phyloP scores from a whole-genome alignment of 1,140 invertebrate genomes.

The Diorhabda elongata region DNA sequence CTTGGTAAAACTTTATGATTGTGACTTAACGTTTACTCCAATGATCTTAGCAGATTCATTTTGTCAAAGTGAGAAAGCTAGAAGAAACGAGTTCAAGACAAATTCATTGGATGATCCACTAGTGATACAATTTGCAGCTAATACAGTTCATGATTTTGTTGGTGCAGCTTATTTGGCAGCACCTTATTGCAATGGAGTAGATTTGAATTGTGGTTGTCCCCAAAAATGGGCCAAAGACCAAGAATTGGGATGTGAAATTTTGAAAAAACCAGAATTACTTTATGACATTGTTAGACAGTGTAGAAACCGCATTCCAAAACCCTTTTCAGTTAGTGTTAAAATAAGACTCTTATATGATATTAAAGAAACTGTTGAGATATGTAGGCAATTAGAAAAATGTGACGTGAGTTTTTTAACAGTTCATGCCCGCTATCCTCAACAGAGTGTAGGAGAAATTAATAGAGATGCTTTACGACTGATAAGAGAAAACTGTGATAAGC shows the following conservation, averaged over 20 bases:
- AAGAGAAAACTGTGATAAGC: conserved; percentile 67
- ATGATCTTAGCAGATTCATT: conserved; percentile 97
- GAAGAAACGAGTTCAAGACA: conserved; percentile 85
- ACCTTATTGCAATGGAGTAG: conserved; percentile 85
- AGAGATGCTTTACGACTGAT: conserved; percentile 67
- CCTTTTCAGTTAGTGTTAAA: conserved; percentile 90
- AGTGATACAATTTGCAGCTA: conserved; percentile 93
- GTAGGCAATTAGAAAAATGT: conserved; percentile 74
- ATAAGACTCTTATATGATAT: conserved; percentile 68
- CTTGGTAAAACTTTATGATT: conserved; percentile 77
- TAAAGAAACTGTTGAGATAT: conserved; percentile 65
- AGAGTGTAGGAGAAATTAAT: conserved; percentile 75
- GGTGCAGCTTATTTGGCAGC: conserved; percentile 78
- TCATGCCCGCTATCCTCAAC: conserved; percentile 81
- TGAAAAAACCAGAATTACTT: conserved; percentile 80
- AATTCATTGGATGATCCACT: conserved; percentile 74
- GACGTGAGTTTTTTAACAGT: conserved; percentile 85
- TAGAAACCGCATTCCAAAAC: conserved; percentile 63
- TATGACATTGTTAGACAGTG: conserved; percentile 75
- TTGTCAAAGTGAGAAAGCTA: conserved; percentile 79
- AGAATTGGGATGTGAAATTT: conserved; percentile 81
- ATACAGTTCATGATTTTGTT: conserved; percentile 76
- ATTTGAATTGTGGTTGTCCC: conserved; percentile 96
- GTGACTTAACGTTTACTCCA: conserved; percentile 89
- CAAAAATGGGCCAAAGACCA: conserved; percentile 91